Evolutionary conservation across 2,797 vertebrate species (phyloP).

Genomic region (Delichon dasypus): DNA sequence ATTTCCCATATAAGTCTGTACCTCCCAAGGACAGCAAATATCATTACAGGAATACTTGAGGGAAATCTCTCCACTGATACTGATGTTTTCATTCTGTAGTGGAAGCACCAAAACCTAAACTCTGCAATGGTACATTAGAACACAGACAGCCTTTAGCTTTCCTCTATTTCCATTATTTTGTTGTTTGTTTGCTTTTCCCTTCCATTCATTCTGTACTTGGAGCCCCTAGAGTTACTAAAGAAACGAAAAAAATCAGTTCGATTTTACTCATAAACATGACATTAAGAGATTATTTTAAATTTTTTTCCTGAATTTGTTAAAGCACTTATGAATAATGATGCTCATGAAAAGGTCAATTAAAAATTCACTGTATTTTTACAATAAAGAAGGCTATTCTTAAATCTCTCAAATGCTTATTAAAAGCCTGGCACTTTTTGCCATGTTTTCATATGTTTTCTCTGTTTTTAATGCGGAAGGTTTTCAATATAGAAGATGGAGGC

Average conservation of each 20-base stretch:
- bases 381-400: neutral
- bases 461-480: neutral
- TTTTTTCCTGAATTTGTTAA: neutral
- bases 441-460: neutral
- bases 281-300: neutral
- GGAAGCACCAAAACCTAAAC: neutral
- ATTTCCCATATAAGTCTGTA: neutral
- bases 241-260: neutral
- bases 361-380: neutral
- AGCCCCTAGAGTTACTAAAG: neutral
- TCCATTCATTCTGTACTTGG: neutral
- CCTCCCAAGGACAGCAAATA: neutral
- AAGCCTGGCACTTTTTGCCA: neutral
- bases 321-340: neutral
- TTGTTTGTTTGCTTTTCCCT: fast-evolving
- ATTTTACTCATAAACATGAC: neutral
- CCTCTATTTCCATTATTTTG: neutral
- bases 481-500: neutral
- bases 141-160: neutral
- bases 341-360: neutral
- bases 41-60: neutral
- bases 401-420: neutral
- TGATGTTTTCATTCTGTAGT: neutral
- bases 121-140: neutral
- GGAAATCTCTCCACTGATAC: neutral